These are phyloP conservation scores for Agraylea sexmaculata DNA, from an alignment of 1,140 invertebrate genomes.

Conservation along the genomic window DNA sequence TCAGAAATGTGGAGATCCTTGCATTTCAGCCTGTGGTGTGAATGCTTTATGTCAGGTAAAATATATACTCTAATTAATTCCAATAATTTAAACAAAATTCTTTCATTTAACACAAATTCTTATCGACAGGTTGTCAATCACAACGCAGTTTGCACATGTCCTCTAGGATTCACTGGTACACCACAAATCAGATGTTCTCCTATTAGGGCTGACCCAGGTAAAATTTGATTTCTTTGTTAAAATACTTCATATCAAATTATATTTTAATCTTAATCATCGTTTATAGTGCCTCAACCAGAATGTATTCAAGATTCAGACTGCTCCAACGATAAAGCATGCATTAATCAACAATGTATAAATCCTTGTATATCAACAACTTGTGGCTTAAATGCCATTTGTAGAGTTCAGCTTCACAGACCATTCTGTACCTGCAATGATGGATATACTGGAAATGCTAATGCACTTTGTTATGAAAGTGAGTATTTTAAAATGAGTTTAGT, in stretches of 20 bases:
- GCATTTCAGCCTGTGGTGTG: constrained; percentile 65
- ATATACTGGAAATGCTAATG: constrained; percentile 73
- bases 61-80: too few species aligned
- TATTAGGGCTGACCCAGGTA: constrained; percentile 22
- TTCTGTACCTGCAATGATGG: constrained; percentile 74
- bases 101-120: too few species aligned
- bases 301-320: constrained; percentile 72
- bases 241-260: constrained; percentile 6
- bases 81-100: too few species aligned
- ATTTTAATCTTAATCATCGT: constrained; percentile 17
- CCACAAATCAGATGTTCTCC: constrained; percentile 32
- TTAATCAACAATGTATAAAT: constrained; percentile 61
- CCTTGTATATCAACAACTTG: constrained; percentile 66
- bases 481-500: constrained; percentile 16
- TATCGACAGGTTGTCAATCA: constrained; percentile 45
- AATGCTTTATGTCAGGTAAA: constrained; percentile 65
- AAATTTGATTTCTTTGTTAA: constrained; percentile 3
- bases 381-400: constrained; percentile 69
- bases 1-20: constrained; percentile 73
- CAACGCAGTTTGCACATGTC: constrained; percentile 49
- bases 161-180: constrained; percentile 67
- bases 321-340: constrained; percentile 70
- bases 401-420: constrained; percentile 67
- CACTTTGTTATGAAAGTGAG: constrained; percentile 62
- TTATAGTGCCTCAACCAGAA: constrained; percentile 53